Evolutionary conservation across 2,888 invertebrate genomes (phyloP).

Genomic region (Agonum fuliginosum): DNA sequence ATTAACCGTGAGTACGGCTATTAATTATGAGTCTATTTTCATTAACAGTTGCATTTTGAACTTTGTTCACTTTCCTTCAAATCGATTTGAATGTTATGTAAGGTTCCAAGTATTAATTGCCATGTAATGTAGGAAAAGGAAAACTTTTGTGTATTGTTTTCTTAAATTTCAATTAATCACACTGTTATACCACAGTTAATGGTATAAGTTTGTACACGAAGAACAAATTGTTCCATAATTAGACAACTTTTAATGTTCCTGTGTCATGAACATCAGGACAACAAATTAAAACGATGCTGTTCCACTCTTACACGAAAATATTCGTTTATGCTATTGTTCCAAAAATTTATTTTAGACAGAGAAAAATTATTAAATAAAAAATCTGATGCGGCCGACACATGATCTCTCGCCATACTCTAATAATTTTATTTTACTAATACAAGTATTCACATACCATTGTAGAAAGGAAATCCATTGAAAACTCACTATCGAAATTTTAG

Average conservation of each 20-base stretch:
- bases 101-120: not conserved
- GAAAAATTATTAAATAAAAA: no score
- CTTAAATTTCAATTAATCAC: slow-evolving; percentile 2
- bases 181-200: not conserved
- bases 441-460: no score
- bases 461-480: no score
- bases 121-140: not conserved
- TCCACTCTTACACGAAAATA: not conserved
- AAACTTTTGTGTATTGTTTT: not conserved
- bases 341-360: no score
- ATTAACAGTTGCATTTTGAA: no score
- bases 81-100: not conserved
- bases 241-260: not conserved
- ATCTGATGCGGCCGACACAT: no score
- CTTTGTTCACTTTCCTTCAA: not conserved
- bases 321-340: no score
- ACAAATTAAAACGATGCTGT: not conserved
- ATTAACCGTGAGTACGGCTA: no score
- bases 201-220: not conserved
- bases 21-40: no score
- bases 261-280: not conserved
- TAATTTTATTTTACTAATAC: no score
- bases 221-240: not conserved
- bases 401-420: no score
- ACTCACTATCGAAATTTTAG: no score